A percentile compares a stretch with the other conserved stretches of the same genome.
These are phyloP conservation scores for Macrosoma leucophasiata DNA, from an alignment of 2,888 invertebrate genomes.

Conservation along the genomic window DNA sequence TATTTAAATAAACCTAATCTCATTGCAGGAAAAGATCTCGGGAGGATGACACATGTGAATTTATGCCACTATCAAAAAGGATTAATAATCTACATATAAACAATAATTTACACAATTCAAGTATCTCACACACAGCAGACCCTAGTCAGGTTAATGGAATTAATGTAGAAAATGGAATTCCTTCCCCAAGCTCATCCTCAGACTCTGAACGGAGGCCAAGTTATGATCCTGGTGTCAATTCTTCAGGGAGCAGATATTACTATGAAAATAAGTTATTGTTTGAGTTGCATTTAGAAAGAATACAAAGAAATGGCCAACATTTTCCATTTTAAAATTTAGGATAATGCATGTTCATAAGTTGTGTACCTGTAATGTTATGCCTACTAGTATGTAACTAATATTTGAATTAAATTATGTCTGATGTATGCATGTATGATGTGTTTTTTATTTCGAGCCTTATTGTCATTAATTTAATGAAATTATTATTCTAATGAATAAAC, in stretches of 20 bases:
- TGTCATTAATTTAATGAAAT: constrained; percentile 5
- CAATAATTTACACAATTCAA: constrained; percentile 53
- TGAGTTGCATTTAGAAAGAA: constrained; percentile 87
- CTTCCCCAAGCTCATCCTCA: constrained; percentile 48
- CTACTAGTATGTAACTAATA: constrained; percentile 40
- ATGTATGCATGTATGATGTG: constrained; percentile 28
- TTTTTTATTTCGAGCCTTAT: not conserved
- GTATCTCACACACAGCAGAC: constrained; percentile 40
- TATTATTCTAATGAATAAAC: constrained; percentile 14
- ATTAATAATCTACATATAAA: constrained; percentile 93
- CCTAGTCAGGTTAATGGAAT: constrained; percentile 50
- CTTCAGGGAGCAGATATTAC: constrained; percentile 88
- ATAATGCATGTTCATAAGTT: constrained; percentile 32
- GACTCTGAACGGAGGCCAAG: constrained; percentile 57
- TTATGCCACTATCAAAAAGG: constrained; percentile 91
- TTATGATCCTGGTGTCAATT: constrained; percentile 86
- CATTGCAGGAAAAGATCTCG: constrained; percentile 83
- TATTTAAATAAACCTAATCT: constrained; percentile 5
- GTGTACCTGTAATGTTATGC: constrained; percentile 45
- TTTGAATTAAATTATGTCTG: constrained; percentile 33
- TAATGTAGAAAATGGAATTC: constrained; percentile 45
- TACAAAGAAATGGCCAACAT: constrained; percentile 79
- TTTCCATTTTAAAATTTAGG: constrained; percentile 52
- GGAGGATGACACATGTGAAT: constrained; percentile 86
- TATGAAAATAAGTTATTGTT: constrained; percentile 91